Conservation (phyloP, 2,797 vertebrate species). For the Petrocephalus schoutedeni region DNA sequence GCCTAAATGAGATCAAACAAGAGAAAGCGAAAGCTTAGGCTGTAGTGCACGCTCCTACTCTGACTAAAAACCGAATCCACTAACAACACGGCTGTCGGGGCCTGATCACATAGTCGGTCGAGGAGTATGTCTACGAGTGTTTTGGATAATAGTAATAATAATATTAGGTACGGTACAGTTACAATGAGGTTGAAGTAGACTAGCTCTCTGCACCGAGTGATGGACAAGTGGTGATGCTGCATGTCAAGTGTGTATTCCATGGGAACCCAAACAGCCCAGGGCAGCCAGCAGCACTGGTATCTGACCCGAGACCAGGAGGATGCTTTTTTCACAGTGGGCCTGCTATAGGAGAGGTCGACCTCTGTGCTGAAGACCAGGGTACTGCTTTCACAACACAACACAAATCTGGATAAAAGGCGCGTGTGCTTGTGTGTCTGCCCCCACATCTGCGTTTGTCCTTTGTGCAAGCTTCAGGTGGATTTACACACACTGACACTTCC, state of each 20-base stretch:
- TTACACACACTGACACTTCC: constrained; percentile 23
- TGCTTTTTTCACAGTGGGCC: background rate
- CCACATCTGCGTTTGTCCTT: background rate
- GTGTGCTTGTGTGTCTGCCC: constrained; percentile 8
- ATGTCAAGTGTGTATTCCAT: background rate
- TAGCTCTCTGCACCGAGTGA: background rate
- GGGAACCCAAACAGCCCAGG: background rate
- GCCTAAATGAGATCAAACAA: background rate
- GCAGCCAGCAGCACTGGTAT: background rate
- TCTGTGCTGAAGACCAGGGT: background rate
- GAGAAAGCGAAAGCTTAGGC: background rate
- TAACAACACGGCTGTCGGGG: background rate
- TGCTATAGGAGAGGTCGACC: background rate
- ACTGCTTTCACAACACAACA: background rate
- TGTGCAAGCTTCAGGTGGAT: constrained; percentile 15
- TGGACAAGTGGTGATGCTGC: background rate
- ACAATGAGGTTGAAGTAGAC: background rate
- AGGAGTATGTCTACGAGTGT: background rate
- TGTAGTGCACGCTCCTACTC: background rate
- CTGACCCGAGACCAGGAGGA: background rate
- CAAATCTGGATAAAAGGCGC: background rate
- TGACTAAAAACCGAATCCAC: background rate
- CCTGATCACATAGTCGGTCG: background rate
- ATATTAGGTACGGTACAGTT: background rate
- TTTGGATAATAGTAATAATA: background rate